phyloP scores from a whole-genome alignment of 92 coral and sea anemone genomes.

The Plumapathes pennacea region DNA sequence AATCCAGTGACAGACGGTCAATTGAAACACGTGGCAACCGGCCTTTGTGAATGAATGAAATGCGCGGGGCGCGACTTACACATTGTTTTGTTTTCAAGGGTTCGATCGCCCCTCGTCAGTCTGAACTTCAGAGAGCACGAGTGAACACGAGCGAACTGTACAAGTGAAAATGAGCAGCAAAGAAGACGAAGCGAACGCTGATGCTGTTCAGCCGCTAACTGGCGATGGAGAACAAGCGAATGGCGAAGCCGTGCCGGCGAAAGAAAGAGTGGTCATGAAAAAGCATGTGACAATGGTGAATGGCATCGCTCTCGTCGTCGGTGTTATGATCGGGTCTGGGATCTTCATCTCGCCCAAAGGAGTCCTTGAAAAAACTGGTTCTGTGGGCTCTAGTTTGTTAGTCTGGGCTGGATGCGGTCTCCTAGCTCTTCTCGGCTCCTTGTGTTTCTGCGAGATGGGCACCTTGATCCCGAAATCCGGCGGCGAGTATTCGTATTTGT shows the following conservation, averaged over 20 bases:
- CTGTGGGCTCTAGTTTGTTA: conserved; percentile 81
- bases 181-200: conserved; percentile 31
- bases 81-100: no score
- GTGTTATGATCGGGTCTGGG: conserved; percentile 97
- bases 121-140: neutral
- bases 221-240: conserved; percentile 54
- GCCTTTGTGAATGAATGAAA: no score
- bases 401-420: conserved; percentile 97
- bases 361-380: conserved; percentile 72
- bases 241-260: conserved; percentile 54
- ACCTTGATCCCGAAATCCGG: conserved; percentile 99
- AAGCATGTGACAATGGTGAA: conserved; percentile 83
- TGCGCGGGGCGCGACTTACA: no score
- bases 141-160: neutral
- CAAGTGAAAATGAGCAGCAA: conserved; percentile 6
- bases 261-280: conserved; percentile 61
- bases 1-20: no score
- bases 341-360: conserved; percentile 97
- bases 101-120: no score
- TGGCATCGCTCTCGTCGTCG: conserved; percentile 91
- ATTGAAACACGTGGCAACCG: no score
- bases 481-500: conserved; percentile 87
- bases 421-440: conserved; percentile 86
- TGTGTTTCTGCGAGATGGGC: conserved; percentile 96
- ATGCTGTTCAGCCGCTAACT: conserved; percentile 66